Conservation (phyloP, 2,888 invertebrate species). For the Ctenicera cuprea region DNA sequence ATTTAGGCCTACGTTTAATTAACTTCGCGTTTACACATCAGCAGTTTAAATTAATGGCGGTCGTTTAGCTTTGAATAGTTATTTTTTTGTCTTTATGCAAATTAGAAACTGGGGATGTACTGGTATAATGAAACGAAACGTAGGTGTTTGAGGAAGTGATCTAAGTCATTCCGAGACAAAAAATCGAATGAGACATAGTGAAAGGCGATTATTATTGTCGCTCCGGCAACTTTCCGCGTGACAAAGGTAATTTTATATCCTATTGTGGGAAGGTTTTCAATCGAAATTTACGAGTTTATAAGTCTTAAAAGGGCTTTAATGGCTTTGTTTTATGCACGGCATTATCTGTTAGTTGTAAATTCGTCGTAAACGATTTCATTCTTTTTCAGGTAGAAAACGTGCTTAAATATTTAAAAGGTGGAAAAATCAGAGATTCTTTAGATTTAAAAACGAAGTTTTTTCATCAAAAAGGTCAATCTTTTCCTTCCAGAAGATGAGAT, state of each 20-base stretch:
- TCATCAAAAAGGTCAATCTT: too few relatives aligned
- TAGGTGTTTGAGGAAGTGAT: slow-evolving; percentile 27
- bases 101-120: slow-evolving; percentile 1
- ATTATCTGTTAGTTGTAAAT: too few relatives aligned
- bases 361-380: too few relatives aligned
- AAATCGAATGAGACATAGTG: slow-evolving; percentile 16
- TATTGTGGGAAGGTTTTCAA: slow-evolving; percentile 21
- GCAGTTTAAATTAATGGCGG: not conserved
- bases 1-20: slow-evolving; percentile 14
- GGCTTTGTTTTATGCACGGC: not conserved
- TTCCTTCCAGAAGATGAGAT: too few relatives aligned
- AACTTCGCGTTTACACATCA: not conserved
- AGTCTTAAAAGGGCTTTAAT: slow-evolving; percentile 2
- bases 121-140: slow-evolving; percentile 6
- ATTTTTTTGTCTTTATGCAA: not conserved
- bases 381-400: too few relatives aligned
- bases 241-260: slow-evolving; percentile 26
- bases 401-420: too few relatives aligned
- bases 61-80: not conserved
- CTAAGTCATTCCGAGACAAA: slow-evolving; percentile 14
- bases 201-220: slow-evolving; percentile 19
- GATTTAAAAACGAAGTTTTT: too few relatives aligned
- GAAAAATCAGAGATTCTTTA: too few relatives aligned
- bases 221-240: slow-evolving; percentile 21
- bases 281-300: not conserved